Conservation (phyloP, 2,888 invertebrate genomes). For the Chrysotoxum bicinctum region DNA sequence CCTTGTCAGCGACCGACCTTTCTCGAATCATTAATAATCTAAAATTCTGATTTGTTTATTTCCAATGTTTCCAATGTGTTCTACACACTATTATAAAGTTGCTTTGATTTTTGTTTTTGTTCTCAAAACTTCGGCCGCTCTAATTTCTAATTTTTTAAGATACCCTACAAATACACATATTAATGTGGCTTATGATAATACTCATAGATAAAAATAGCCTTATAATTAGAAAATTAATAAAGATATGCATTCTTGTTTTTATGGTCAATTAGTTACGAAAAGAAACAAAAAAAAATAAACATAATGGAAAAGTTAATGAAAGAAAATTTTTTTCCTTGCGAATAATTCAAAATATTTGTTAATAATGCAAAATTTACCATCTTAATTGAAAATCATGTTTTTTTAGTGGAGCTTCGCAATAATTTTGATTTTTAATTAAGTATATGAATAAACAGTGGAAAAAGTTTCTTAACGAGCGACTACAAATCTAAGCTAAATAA, state of each 20-base stretch:
- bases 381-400: background rate
- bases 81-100: background rate
- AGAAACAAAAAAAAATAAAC: background rate
- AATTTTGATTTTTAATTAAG: no score
- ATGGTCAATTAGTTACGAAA: constrained; percentile 10
- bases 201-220: constrained; percentile 23
- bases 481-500: no score
- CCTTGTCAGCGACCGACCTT: constrained; percentile 5
- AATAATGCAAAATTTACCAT: background rate
- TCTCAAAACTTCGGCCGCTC: background rate
- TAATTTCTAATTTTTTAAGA: constrained; percentile 5
- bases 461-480: no score
- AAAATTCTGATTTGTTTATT: constrained; percentile 2
- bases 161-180: background rate
- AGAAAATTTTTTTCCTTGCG: background rate
- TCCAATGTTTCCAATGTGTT: background rate
- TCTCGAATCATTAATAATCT: constrained; percentile 9
- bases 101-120: background rate
- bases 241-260: constrained; percentile 15
- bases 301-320: constrained; percentile 13
- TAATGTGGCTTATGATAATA: background rate
- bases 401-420: background rate
- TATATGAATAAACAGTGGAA: no score
- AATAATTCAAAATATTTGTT: background rate
- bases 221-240: constrained; percentile 24